Percentiles rank a stretch among this genome's conserved stretches.
Evolutionary conservation across 2,113 vertebrate species (phyloP).

Genomic region (Dascyllus trimaculatus): DNA sequence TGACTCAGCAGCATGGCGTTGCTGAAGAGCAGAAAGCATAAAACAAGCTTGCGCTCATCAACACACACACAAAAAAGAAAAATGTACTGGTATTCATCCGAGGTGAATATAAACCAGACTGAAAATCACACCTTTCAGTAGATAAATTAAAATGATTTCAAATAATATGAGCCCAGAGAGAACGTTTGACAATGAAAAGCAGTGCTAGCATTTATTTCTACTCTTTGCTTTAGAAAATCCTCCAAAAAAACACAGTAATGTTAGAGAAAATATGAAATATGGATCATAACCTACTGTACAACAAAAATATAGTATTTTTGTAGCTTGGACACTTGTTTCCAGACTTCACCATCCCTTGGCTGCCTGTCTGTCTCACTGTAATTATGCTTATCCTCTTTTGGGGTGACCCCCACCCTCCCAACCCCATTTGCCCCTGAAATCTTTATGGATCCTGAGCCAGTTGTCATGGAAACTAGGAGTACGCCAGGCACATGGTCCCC

Average conservation of each 20-base stretch:
- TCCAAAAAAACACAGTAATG: neutral
- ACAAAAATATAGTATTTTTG: constrained; percentile 25
- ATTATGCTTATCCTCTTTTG: constrained; percentile 82
- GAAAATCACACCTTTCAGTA: neutral
- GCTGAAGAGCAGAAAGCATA: constrained; percentile 1
- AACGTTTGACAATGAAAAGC: neutral
- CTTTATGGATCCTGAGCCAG: constrained; percentile 79
- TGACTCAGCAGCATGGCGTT: constrained; percentile 1
- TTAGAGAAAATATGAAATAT: neutral
- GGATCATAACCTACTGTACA: neutral
- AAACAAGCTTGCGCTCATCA: neutral
- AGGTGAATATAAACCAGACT: neutral
- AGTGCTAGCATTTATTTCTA: neutral
- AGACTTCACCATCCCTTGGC: constrained; percentile 58
- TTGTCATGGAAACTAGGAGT: constrained; percentile 84
- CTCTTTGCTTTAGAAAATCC: neutral
- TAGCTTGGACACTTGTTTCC: constrained; percentile 58
- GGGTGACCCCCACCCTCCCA: constrained; percentile 68
- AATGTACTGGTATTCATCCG: neutral
- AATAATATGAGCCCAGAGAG: neutral
- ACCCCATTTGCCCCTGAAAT: constrained; percentile 79
- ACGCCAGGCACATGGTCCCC: constrained; percentile 74
- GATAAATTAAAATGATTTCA: neutral
- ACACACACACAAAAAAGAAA: neutral
- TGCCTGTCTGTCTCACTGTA: constrained; percentile 72